These are phyloP conservation scores for Callopanchax toddi DNA, from an alignment of 2,113 vertebrate species.

Conservation along the genomic window DNA sequence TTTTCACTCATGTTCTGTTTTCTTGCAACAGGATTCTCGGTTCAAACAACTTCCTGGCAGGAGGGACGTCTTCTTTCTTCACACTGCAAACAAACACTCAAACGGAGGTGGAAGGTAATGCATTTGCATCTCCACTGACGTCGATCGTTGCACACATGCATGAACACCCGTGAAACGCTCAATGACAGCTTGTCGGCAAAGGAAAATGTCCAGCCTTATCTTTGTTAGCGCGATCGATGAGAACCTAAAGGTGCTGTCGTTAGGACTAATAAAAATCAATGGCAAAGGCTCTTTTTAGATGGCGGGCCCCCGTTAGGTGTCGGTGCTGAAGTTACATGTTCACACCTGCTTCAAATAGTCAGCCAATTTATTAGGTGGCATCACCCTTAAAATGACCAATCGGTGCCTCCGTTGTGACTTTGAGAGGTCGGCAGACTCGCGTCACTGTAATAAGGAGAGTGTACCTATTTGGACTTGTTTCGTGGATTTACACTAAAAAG, in stretches of 20 bases:
- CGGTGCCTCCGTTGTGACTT: no score
- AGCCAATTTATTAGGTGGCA: no score
- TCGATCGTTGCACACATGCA: conserved; percentile 26
- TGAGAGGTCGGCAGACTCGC: no score
- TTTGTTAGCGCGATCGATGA: conserved; percentile 23
- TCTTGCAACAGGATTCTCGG: conserved; percentile 24
- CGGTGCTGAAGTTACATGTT: background rate
- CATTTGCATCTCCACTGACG: conserved; percentile 4
- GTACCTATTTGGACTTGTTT: no score
- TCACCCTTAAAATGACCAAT: no score
- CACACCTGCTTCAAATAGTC: background rate
- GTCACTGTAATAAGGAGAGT: no score
- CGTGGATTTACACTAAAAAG: no score
- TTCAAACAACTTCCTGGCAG: conserved; percentile 10
- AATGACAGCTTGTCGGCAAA: conserved; percentile 25
- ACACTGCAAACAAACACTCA: background rate
- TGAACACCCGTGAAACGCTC: conserved; percentile 20
- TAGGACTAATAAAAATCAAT: conserved; percentile 36
- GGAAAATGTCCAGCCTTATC: conserved; percentile 13
- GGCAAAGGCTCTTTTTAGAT: conserved; percentile 11
- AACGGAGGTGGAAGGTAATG: conserved; percentile 15
- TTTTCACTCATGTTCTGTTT: conserved; percentile 44
- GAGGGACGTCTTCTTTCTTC: conserved; percentile 11
- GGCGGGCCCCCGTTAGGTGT: background rate
- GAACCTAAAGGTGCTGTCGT: conserved; percentile 11